These are phyloP conservation scores for Parauchenoglanis ngamensis DNA, from an alignment of 2,797 vertebrate genomes.

Conservation along the genomic window DNA sequence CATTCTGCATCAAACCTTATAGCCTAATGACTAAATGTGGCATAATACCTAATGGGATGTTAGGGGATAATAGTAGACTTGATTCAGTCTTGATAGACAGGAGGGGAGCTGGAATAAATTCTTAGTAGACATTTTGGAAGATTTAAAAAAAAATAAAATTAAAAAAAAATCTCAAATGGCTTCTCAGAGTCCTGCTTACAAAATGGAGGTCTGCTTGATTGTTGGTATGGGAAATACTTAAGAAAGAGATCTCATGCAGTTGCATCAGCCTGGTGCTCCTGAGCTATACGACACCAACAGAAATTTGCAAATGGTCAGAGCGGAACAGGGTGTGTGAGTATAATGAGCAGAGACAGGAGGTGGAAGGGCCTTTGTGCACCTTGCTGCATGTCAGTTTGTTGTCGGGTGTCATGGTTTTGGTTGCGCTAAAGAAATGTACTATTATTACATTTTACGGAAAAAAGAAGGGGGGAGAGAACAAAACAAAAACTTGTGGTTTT, in stretches of 20 bases:
- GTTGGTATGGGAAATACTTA: slow-evolving; percentile 21
- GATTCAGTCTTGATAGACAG: background rate
- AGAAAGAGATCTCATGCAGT: slow-evolving; percentile 28
- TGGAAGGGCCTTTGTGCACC: slow-evolving; percentile 2
- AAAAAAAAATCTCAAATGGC: slow-evolving; percentile 54
- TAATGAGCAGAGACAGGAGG: slow-evolving; percentile 19
- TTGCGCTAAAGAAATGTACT: background rate
- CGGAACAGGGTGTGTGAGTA: slow-evolving; percentile 28
- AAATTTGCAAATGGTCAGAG: slow-evolving; percentile 22
- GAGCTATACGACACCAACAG: slow-evolving; percentile 9
- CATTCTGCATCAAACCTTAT: background rate
- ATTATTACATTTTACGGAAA: background rate
- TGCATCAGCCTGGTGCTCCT: slow-evolving; percentile 35
- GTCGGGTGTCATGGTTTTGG: slow-evolving; percentile 2
- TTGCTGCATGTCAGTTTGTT: background rate
- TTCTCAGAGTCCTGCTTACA: slow-evolving; percentile 56
- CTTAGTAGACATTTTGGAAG: background rate
- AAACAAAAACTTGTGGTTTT: background rate
- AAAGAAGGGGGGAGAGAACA: background rate
- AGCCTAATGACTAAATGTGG: background rate
- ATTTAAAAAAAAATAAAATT: background rate
- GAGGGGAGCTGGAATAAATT: background rate
- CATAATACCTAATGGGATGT: background rate
- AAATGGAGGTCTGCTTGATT: slow-evolving; percentile 59
- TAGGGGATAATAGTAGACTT: background rate